Evolutionary conservation across 2,888 invertebrate genomes (phyloP).

Genomic region (Eledona agricola): DNA sequence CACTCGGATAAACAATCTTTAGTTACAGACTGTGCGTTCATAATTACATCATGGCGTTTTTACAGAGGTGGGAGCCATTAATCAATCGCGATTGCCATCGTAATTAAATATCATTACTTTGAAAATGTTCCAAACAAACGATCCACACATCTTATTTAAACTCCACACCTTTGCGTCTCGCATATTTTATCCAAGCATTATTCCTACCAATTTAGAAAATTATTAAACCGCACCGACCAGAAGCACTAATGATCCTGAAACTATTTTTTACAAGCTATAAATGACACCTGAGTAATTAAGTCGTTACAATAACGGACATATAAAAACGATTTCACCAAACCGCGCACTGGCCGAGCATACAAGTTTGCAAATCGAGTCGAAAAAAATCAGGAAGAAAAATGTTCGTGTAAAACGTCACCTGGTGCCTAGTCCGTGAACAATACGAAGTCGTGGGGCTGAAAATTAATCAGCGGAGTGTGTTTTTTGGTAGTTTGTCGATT

Average conservation of each 20-base stretch:
- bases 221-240: slow-evolving; percentile 19
- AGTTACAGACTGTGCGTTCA: slow-evolving; percentile 23
- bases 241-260: no score
- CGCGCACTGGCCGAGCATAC: no score
- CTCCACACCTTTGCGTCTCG: slow-evolving; percentile 4
- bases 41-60: slow-evolving; percentile 26
- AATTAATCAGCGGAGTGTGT: slow-evolving; percentile 6
- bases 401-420: slow-evolving; percentile 1
- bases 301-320: no score
- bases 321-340: no score
- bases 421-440: slow-evolving; percentile 5
- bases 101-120: slow-evolving; percentile 19
- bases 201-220: slow-evolving; percentile 21
- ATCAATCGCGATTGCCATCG: slow-evolving; percentile 17
- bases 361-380: no score
- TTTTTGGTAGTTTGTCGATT: slow-evolving; percentile 13
- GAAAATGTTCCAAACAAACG: slow-evolving; percentile 9
- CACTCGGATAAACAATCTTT: slow-evolving; percentile 29
- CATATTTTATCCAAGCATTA: slow-evolving; percentile 16
- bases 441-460: background rate
- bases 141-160: slow-evolving; percentile 11
- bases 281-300: no score
- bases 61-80: slow-evolving; percentile 7
- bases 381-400: no score
- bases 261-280: no score